A percentile compares a stretch with the other conserved stretches of the same genome.
phyloP scores from a whole-genome alignment of 2,797 vertebrate species.

The Acipenser oxyrinchus region DNA sequence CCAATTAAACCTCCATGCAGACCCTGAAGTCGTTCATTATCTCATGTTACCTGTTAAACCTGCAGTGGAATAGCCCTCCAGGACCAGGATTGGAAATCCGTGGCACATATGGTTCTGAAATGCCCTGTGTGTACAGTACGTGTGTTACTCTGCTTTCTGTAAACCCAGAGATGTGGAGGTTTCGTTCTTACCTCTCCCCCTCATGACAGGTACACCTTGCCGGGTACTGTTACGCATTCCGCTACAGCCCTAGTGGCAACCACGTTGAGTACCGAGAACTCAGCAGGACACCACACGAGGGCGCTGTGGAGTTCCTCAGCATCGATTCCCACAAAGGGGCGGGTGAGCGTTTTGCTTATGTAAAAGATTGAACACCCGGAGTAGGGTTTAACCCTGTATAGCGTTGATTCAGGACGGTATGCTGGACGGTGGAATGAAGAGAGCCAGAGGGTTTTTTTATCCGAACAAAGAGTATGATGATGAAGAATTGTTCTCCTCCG shows the following conservation, averaged over 20 bases:
- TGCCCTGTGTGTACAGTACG: constrained; percentile 5
- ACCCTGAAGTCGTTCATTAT: neutral
- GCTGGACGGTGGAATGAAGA: neutral
- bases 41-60: neutral
- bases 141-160: constrained; percentile 4
- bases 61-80: neutral
- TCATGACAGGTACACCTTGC: constrained; percentile 66
- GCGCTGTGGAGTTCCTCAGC: constrained; percentile 77
- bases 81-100: neutral
- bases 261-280: constrained; percentile 68
- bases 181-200: neutral
- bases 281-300: constrained; percentile 76
- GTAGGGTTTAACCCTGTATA: neutral
- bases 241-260: constrained; percentile 76
- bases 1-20: too few relatives aligned
- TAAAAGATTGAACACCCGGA: too few relatives aligned
- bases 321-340: constrained; percentile 80
- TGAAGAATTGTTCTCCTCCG: too few relatives aligned
- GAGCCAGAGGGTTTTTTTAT: neutral
- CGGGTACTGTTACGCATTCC: constrained; percentile 76
- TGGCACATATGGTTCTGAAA: neutral
- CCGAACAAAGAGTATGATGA: neutral
- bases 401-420: too few relatives aligned
- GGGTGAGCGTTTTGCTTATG: constrained; percentile 50
- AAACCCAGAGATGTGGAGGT: too few relatives aligned